These are phyloP conservation scores for Plebejus anna DNA, from an alignment of 2,888 invertebrate species.

Conservation along the genomic window DNA sequence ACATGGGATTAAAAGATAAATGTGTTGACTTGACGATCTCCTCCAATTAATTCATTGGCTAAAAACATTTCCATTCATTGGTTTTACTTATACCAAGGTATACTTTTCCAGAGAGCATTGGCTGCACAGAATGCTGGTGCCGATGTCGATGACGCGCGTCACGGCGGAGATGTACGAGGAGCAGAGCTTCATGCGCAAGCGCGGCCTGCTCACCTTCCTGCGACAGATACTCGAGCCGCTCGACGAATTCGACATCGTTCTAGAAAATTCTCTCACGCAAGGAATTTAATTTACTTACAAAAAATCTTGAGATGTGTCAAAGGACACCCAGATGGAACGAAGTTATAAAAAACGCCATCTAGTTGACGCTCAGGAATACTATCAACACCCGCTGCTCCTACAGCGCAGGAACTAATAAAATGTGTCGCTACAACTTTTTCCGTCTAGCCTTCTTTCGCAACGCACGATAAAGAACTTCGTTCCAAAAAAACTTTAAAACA, in stretches of 20 bases:
- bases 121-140: conserved; percentile 93
- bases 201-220: conserved; percentile 91
- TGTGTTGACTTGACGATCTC: too few species aligned
- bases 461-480: too few species aligned
- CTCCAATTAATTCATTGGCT: too few species aligned
- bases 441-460: too few species aligned
- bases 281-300: conserved; percentile 55
- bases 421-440: too few species aligned
- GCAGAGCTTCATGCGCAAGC: conserved; percentile 94
- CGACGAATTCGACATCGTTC: conserved; percentile 92
- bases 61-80: too few species aligned
- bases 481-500: not conserved
- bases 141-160: conserved; percentile 93
- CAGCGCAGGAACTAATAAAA: too few species aligned
- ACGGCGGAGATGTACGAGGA: conserved; percentile 98
- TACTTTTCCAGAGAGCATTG: conserved; percentile 86
- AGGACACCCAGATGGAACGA: too few species aligned
- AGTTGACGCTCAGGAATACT: too few species aligned
- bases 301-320: not conserved
- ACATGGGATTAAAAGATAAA: too few species aligned
- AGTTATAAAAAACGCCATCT: too few species aligned
- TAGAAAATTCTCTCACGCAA: conserved; percentile 91
- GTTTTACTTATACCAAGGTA: not conserved
- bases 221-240: conserved; percentile 94
- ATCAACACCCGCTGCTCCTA: too few species aligned